Evolutionary conservation across 2,888 invertebrate species (phyloP), one percentile per base, ranked within the genome.

Genomic region (Flexamia atlantica): DNA sequence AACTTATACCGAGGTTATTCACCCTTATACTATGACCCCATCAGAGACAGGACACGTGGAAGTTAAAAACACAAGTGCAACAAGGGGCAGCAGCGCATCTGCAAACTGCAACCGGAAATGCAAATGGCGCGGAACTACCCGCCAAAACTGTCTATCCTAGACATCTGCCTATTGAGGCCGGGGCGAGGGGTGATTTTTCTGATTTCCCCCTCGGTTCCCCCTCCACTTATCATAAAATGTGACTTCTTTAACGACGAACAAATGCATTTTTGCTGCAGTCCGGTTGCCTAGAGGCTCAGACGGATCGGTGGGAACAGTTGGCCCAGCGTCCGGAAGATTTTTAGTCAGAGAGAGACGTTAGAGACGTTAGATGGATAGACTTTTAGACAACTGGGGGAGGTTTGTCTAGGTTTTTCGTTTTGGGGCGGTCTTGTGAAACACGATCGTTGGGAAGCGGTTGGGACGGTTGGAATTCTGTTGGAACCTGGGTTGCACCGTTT

Each of bases 31-130:
- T n/a, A n/a, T n/a, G n/a, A n/a, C n/a, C n/a, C n/a, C n/a, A n/a
- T n/a, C n/a, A n/a, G n/a, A n/a, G n/a, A n/a, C 40, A 40, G 40
- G 40, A 4, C 20, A 23, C 53, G 53, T 23, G 20, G 4, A 64
- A 64, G 64, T 64, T 64, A 64, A 64, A 64, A 64, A 64, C 64
- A 60, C 64, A 64, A 64, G 64, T 64, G 64, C 64, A 64, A 64
- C 28, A 14, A 5, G 28, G 64, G 30, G 64, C 28, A 64, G 30
- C 64, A 9, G 64, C 28, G 28, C 30, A 64, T 64, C 64, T 30
- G 28, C 64, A 28, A n/a, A n/a, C n/a, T n/a, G 12, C 17, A 30
- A 64, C 64, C 64, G 64, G 64, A 64, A 64, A 64, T 64, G 64
- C 64, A 64, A 64, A 64, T 64, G 28, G 9, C 28, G 64, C 30